Conservation (phyloP, 1,140 invertebrate genomes). For the Meloidogyne exigua region DNA sequence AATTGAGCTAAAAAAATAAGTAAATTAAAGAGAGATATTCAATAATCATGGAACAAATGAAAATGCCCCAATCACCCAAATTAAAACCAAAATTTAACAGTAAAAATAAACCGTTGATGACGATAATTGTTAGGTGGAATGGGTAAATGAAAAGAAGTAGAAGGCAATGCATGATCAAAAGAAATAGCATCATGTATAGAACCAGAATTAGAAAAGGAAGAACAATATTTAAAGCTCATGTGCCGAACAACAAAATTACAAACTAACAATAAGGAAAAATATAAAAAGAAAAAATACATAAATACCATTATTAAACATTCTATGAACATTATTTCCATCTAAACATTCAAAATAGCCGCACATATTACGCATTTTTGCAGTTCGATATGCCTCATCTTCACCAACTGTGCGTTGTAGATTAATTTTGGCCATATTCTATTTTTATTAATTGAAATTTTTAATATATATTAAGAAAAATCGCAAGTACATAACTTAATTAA, state of each 20-base stretch:
- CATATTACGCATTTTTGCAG: conserved; percentile 24
- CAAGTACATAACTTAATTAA: not conserved
- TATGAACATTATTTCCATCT: conserved; percentile 21
- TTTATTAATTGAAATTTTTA: no score
- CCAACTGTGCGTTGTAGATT: conserved; percentile 11
- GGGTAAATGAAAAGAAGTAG: not conserved
- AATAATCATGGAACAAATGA: no score
- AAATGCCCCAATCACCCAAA: no score
- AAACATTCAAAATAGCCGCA: conserved; percentile 33
- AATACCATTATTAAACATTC: conserved; percentile 23
- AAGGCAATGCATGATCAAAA: not conserved
- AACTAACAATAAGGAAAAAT: conserved; percentile 12
- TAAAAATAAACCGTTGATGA: conserved; percentile 22
- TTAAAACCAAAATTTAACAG: not conserved
- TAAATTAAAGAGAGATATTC: no score
- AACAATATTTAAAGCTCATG: not conserved
- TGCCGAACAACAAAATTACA: conserved; percentile 25
- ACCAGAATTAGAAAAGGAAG: not conserved
- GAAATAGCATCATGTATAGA: not conserved
- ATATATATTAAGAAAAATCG: no score
- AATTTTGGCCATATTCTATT: conserved; percentile 14
- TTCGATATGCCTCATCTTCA: conserved; percentile 24
- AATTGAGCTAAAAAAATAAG: conserved; percentile 11
- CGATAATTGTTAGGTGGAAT: conserved; percentile 9
- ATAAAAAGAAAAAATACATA: not conserved